A percentile compares a stretch with the other conserved stretches of the same genome.
Evolutionary conservation across 1,140 invertebrate species (phyloP).

Genomic region (Teleopsis dalmanni): DNA sequence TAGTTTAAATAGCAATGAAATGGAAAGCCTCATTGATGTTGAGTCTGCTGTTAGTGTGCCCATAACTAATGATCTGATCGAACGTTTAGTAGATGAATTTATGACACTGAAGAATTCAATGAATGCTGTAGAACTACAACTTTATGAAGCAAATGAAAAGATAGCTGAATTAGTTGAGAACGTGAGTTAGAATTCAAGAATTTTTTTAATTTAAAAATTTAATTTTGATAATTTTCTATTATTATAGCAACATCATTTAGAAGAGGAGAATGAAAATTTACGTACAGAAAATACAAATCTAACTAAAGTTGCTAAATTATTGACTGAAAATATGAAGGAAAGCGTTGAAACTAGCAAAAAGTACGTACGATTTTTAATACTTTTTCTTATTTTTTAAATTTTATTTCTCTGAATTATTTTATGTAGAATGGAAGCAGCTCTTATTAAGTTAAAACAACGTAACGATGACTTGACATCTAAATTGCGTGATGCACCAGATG

Average conservation of each 20-base stretch:
- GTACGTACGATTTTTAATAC: conserved; percentile 7
- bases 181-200: conserved; percentile 25
- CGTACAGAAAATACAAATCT: conserved; percentile 38
- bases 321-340: conserved; percentile 43
- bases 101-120: conserved; percentile 29
- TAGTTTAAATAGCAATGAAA: conserved; percentile 17
- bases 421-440: conserved; percentile 37
- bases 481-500: conserved; percentile 30
- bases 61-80: conserved; percentile 26
- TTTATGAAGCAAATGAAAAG: conserved; percentile 44
- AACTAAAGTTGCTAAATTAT: conserved; percentile 37
- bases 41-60: conserved; percentile 17
- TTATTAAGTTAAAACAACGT: conserved; percentile 39
- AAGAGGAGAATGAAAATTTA: conserved; percentile 38
- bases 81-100: conserved; percentile 35
- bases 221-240: background rate
- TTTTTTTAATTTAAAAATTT: too few relatives aligned
- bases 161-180: conserved; percentile 40
- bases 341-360: conserved; percentile 28
- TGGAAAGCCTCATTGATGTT: conserved; percentile 37
- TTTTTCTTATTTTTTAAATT: background rate
- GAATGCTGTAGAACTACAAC: conserved; percentile 35
- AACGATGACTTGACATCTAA: conserved; percentile 37
- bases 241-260: conserved; percentile 22
- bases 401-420: background rate